These are phyloP conservation scores for Crotalus horridus DNA, from an alignment of 2,113 vertebrate species.

Conservation along the genomic window DNA sequence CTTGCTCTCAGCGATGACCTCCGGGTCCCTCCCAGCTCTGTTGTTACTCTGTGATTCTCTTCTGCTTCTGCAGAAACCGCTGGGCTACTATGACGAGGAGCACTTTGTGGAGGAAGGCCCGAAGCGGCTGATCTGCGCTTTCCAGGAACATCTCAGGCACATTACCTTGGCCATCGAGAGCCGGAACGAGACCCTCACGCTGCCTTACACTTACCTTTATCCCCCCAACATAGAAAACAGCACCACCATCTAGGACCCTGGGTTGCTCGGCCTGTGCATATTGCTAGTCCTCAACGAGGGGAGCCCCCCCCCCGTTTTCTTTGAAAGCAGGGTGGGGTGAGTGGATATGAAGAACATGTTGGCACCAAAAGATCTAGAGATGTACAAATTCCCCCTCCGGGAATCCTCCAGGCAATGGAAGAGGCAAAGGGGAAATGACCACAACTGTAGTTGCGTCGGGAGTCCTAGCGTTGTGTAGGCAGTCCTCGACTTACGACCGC, in stretches of 20 bases:
- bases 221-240: slow-evolving; percentile 68
- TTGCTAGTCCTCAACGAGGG: neutral
- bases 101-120: slow-evolving; percentile 54
- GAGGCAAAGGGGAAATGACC: neutral
- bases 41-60: neutral
- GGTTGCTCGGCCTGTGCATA: fast-evolving
- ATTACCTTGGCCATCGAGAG: slow-evolving; percentile 48
- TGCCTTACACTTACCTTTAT: slow-evolving; percentile 61
- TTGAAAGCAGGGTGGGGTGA: fast-evolving
- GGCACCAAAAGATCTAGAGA: neutral
- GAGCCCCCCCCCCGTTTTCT: neutral
- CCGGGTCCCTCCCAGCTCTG: too few species aligned
- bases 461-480: too few species aligned
- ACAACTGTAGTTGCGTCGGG: neutral
- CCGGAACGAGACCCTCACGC: slow-evolving; percentile 42
- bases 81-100: slow-evolving; percentile 62
- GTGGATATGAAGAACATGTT: neutral
- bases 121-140: slow-evolving; percentile 43
- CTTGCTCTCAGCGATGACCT: neutral
- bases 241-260: slow-evolving; percentile 47
- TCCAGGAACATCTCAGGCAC: slow-evolving; percentile 48
- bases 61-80: slow-evolving; percentile 44
- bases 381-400: neutral
- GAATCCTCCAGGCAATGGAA: neutral
- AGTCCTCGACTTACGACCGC: neutral